Conservation (phyloP, 2,888 invertebrate species). For the Brachyptera putata region DNA sequence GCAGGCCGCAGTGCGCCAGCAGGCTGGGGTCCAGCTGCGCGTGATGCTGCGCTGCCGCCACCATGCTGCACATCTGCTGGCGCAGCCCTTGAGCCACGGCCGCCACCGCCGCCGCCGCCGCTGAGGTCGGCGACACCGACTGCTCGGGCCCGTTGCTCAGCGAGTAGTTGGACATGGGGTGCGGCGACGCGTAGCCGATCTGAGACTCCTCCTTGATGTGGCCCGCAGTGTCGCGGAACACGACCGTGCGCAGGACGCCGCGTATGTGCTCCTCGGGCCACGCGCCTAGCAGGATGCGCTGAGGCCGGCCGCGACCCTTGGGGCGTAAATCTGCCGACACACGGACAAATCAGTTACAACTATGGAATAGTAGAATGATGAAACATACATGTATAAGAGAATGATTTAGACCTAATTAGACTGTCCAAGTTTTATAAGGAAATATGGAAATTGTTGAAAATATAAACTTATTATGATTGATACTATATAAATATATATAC, state of each 20-base stretch:
- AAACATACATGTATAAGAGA: too few species aligned
- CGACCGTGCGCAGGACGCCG: conserved; percentile 86
- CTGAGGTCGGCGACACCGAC: conserved; percentile 62
- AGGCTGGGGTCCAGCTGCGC: conserved; percentile 46
- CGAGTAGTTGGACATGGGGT: conserved; percentile 35
- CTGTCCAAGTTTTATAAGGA: too few species aligned
- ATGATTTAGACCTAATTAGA: too few species aligned
- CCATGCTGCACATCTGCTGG: conserved; percentile 83
- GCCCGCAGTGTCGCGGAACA: conserved; percentile 81
- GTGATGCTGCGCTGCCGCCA: conserved; percentile 58
- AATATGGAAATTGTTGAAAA: too few species aligned
- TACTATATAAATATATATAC: too few species aligned
- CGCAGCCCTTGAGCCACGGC: conserved; percentile 81
- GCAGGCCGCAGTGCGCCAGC: conserved; percentile 25
- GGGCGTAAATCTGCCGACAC: conserved; percentile 70
- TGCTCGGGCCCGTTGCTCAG: conserved; percentile 51
- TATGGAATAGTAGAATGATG: too few species aligned
- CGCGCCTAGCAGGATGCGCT: conserved; percentile 83
- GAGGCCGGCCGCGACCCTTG: conserved; percentile 86
- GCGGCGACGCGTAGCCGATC: conserved; percentile 56
- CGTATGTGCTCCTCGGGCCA: conserved; percentile 94
- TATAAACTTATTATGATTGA: too few species aligned
- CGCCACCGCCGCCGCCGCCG: conserved; percentile 66
- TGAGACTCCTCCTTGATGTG: conserved; percentile 70
- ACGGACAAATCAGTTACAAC: too few species aligned